A percentile compares a stretch with the other conserved stretches of the same genome.
Conservation (phyloP, 2,113 vertebrate species). For the Mustelus asterias region DNA sequence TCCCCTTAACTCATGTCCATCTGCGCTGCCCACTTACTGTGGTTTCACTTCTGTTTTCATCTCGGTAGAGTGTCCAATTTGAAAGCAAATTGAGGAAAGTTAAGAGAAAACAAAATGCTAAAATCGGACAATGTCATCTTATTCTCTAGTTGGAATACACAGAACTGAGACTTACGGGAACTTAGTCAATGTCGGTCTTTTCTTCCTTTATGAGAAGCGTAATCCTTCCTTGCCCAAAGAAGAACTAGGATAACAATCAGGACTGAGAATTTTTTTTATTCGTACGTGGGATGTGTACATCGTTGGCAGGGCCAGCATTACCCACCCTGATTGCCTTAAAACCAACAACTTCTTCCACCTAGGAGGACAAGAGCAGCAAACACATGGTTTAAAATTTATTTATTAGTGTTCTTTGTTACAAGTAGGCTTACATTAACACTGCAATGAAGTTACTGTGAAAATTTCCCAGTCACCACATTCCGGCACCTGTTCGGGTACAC, state of each 20-base stretch:
- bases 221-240: not conserved
- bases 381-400: not conserved
- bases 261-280: not conserved
- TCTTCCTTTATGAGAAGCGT: not conserved
- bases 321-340: not conserved
- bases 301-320: not conserved
- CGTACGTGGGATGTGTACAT: not conserved
- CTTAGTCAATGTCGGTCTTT: no score
- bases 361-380: no score
- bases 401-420: no score
- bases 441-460: no score
- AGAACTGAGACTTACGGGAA: not conserved
- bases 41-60: not conserved
- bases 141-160: not conserved
- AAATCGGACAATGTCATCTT: not conserved
- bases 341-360: no score
- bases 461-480: no score
- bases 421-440: no score
- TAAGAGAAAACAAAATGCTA: not conserved
- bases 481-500: no score
- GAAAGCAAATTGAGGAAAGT: not conserved
- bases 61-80: not conserved
- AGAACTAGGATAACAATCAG: not conserved
- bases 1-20: not conserved
- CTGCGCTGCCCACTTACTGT: not conserved